Evolutionary conservation across 2,113 vertebrate genomes (phyloP).

Genomic region (Chaetodon auriga): DNA sequence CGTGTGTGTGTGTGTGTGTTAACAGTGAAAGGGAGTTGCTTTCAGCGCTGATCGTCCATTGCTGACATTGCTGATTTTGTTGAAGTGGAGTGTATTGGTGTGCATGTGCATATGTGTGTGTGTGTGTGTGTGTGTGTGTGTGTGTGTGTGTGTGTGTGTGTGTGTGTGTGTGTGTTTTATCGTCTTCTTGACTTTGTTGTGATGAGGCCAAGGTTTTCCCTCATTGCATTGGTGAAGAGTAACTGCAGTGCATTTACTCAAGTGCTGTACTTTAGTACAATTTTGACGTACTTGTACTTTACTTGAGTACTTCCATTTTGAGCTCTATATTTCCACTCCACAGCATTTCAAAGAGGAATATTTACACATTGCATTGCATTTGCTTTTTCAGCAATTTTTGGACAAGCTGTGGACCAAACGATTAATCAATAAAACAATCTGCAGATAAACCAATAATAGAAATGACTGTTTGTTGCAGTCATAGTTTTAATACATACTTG

Average conservation of each 20-base stretch:
- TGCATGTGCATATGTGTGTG: slow-evolving; percentile 12
- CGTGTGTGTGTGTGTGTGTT: slow-evolving; percentile 3
- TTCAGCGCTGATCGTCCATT: slow-evolving; percentile 43
- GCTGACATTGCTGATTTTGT: slow-evolving; percentile 66
- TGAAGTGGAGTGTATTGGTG: slow-evolving; percentile 35
- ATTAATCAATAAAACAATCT: background rate
- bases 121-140: slow-evolving; percentile 41
- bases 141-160: slow-evolving; percentile 16
- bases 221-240: background rate
- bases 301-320: too few relatives aligned
- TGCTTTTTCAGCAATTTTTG: background rate
- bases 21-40: background rate
- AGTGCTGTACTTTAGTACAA: too few relatives aligned
- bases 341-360: too few relatives aligned
- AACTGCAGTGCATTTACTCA: background rate
- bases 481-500: background rate
- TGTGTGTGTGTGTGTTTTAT: slow-evolving; percentile 32
- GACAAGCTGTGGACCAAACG: background rate
- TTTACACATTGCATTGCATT: background rate
- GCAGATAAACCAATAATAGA: background rate
- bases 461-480: background rate
- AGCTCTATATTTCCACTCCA: too few relatives aligned
- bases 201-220: slow-evolving; percentile 16
- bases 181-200: slow-evolving; percentile 28
- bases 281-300: too few relatives aligned